Evolutionary conservation across 1,140 invertebrate genomes (phyloP).

Genomic region (Frieseomelitta varia): DNA sequence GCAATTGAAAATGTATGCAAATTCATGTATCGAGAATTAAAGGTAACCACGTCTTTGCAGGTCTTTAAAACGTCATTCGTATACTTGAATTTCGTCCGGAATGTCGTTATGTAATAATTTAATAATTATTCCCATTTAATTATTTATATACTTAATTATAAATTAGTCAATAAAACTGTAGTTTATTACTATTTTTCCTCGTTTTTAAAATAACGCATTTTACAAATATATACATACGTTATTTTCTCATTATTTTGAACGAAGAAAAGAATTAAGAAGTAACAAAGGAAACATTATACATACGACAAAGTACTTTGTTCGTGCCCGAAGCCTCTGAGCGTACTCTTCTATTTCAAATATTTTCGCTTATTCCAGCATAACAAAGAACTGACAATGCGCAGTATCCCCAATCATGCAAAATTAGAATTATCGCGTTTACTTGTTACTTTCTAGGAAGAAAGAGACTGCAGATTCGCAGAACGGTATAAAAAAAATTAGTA

Average conservation of each 20-base stretch:
- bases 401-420: too few relatives aligned
- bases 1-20: neutral
- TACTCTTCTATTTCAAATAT: neutral
- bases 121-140: neutral
- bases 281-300: neutral
- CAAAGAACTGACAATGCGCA: too few relatives aligned
- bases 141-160: neutral
- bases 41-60: slow-evolving; percentile 16
- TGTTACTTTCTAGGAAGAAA: too few relatives aligned
- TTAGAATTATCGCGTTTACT: too few relatives aligned
- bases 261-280: neutral
- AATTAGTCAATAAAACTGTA: neutral
- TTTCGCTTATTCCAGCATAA: neutral
- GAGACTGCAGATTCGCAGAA: too few relatives aligned
- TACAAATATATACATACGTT: neutral
- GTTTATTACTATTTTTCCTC: neutral
- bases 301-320: neutral
- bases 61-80: slow-evolving; percentile 55
- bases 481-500: too few relatives aligned
- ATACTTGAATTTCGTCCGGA: slow-evolving; percentile 57
- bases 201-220: too few relatives aligned
- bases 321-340: neutral
- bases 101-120: slow-evolving; percentile 17
- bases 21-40: neutral
- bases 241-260: too few relatives aligned